Conservation (phyloP, 2,888 invertebrate species). For the Andrena haemorrhoa region DNA sequence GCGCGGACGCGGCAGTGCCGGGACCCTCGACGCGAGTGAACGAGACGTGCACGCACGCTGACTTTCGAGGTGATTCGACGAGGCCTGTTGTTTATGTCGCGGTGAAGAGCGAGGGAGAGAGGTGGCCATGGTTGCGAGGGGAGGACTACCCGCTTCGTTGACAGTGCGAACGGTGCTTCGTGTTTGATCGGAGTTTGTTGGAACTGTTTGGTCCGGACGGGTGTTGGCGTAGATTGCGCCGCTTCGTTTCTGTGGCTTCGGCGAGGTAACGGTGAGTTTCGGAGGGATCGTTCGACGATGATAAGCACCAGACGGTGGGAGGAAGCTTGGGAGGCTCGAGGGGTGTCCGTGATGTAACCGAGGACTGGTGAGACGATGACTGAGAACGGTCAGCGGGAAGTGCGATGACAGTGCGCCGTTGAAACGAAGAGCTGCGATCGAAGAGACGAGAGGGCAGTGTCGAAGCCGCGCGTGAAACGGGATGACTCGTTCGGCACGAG, state of each 20-base stretch:
- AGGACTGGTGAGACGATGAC: slow-evolving; percentile 33
- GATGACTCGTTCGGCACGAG: slow-evolving; percentile 15
- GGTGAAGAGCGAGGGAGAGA: background rate
- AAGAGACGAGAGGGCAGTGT: slow-evolving; percentile 13
- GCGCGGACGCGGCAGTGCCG: slow-evolving; percentile 19
- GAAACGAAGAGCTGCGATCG: slow-evolving; percentile 23
- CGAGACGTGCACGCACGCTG: background rate
- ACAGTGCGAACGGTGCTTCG: background rate
- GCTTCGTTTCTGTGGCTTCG: background rate
- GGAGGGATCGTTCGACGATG: slow-evolving; percentile 10
- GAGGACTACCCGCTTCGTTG: background rate
- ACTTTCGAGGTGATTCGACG: background rate
- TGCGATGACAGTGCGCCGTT: slow-evolving; percentile 50
- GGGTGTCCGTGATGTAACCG: slow-evolving; percentile 43
- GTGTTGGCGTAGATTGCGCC: too few species aligned
- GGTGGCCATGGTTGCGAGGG: background rate
- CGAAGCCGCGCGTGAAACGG: slow-evolving; percentile 1
- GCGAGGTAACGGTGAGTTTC: background rate
- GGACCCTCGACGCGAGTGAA: background rate
- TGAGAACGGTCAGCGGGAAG: slow-evolving; percentile 22
- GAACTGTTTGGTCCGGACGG: background rate
- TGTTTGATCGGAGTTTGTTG: background rate
- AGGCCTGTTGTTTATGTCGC: background rate
- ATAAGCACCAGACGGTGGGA: slow-evolving; percentile 1
- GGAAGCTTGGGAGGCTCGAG: slow-evolving; percentile 23